Conservation (phyloP, 2,888 invertebrate species). For the Drosophila formosana region DNA sequence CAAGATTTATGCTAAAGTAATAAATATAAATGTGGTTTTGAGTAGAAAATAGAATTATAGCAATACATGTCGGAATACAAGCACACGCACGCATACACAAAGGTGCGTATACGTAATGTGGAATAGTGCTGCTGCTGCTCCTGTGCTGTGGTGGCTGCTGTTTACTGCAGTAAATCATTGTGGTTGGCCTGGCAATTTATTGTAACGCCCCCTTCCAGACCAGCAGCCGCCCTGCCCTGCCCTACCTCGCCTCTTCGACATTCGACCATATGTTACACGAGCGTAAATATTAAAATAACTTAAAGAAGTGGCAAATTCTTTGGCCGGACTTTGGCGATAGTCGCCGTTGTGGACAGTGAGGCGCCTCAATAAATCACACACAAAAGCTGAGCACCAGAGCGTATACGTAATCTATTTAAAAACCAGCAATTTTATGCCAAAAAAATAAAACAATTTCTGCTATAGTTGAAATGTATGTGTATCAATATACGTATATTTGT, state of each 20-base stretch:
- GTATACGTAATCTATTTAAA: slow-evolving; percentile 75
- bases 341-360: slow-evolving; percentile 57
- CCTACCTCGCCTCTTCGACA: slow-evolving; percentile 15
- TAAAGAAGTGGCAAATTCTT: slow-evolving; percentile 71
- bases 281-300: slow-evolving; percentile 80
- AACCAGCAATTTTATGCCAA: slow-evolving; percentile 41
- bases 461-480: neutral
- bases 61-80: slow-evolving; percentile 53
- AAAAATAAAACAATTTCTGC: slow-evolving; percentile 32
- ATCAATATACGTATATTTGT: slow-evolving; percentile 2
- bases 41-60: slow-evolving; percentile 80
- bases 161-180: slow-evolving; percentile 74
- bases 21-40: slow-evolving; percentile 80
- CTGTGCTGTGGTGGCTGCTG: slow-evolving; percentile 25
- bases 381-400: slow-evolving; percentile 46
- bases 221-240: neutral
- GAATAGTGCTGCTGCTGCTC: slow-evolving; percentile 18
- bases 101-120: slow-evolving; percentile 70
- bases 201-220: slow-evolving; percentile 39
- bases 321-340: slow-evolving; percentile 37
- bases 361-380: slow-evolving; percentile 73
- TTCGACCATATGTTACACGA: slow-evolving; percentile 68
- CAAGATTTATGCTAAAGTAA: slow-evolving; percentile 79
- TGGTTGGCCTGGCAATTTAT: slow-evolving; percentile 74
- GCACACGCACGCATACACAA: slow-evolving; percentile 35